Evolutionary conservation across 1,140 invertebrate genomes (phyloP), one percentile per base, ranked within the genome.

Genomic region (Neodiprion fabricii): DNA sequence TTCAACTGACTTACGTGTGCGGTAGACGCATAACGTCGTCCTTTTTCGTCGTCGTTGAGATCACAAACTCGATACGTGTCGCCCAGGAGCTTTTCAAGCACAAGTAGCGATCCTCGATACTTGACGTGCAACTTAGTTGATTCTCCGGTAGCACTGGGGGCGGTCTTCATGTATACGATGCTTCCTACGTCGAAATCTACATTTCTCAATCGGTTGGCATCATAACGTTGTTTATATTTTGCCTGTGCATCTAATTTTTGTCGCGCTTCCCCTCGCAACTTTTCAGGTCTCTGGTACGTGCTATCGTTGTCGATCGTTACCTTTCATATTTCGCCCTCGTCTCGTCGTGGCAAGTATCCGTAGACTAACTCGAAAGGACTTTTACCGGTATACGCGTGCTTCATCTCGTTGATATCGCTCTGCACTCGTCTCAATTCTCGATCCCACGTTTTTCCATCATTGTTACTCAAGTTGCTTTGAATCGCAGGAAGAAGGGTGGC

Each of bases 31-130:
- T 73, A 67, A 23, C 72, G 66, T 69, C 66, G 17, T 48, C 72
- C 4, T 65, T 21, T 7, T 73, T 73, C 8, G 72, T 73, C 47
- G 48, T 73, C 2, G 65, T 28, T 21, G 4, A 72, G 67, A n/a
- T 69, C 74, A 23, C 17, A 17, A 17, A 81, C 76, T 48, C 73
- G 68, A 68, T 84, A 85, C 1, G 82, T 76, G 67, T 85, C 83
- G 28, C 79, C 70, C 1, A 77, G 79, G 47, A 84, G 68, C 10
- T 80, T 74, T 68, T 79, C 73, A 14, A 70, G 71, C 4, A 84
- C 74, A 23, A 76, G 72, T 75, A 84, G 75, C 14, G 72, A 48
- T 48, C 72, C 72, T 9, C 72, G 17, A 12, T 28, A 4, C 17
- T 47, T 66, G n/a, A 40, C 28, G 23, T 74, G 67, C 11, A 69